Percentiles rank a stretch among this genome's conserved stretches.
These are phyloP conservation scores for Leptatherina wallacei DNA, from an alignment of 2,797 vertebrate genomes.

Conservation along the genomic window DNA sequence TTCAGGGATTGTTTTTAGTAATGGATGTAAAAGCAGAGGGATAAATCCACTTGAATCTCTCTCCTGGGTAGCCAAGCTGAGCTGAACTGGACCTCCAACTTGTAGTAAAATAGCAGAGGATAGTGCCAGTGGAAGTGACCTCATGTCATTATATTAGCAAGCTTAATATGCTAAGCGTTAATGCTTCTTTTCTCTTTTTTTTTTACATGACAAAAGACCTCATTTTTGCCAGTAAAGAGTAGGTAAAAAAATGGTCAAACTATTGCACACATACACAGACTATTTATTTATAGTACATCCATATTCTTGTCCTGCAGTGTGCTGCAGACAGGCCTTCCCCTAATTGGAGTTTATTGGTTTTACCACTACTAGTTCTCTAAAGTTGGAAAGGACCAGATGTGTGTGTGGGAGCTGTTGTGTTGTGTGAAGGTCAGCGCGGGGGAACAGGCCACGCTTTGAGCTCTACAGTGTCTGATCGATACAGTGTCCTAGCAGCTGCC, in stretches of 20 bases:
- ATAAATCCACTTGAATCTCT: constrained; percentile 29
- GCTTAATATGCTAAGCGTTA: constrained; percentile 28
- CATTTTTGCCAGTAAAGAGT: accelerated
- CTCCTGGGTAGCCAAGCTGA: constrained; percentile 15
- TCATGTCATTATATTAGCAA: constrained; percentile 38
- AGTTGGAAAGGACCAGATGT: constrained; percentile 16
- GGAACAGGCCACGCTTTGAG: constrained; percentile 40
- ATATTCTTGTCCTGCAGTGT: constrained; percentile 8
- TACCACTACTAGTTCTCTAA: constrained; percentile 24
- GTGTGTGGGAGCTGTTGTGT: constrained; percentile 11
- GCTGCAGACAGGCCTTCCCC: neutral
- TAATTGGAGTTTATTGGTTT: constrained; percentile 44
- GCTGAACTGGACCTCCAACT: constrained; percentile 23
- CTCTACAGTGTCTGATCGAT: constrained; percentile 67
- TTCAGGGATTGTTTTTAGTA: constrained; percentile 24
- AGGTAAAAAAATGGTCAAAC: constrained; percentile 1
- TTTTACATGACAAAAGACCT: neutral
- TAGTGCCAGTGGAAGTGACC: constrained; percentile 34
- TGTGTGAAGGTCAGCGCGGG: constrained; percentile 62
- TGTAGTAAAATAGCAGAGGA: constrained; percentile 21
- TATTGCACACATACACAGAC: neutral
- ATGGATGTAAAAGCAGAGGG: constrained; percentile 15
- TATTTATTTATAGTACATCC: neutral
- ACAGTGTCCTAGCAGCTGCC: constrained; percentile 65
- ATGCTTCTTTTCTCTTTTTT: constrained; percentile 8